Evolutionary conservation across 2,797 vertebrate species (phyloP), one percentile per base, ranked within the genome.

Genomic region (Todus mexicanus): DNA sequence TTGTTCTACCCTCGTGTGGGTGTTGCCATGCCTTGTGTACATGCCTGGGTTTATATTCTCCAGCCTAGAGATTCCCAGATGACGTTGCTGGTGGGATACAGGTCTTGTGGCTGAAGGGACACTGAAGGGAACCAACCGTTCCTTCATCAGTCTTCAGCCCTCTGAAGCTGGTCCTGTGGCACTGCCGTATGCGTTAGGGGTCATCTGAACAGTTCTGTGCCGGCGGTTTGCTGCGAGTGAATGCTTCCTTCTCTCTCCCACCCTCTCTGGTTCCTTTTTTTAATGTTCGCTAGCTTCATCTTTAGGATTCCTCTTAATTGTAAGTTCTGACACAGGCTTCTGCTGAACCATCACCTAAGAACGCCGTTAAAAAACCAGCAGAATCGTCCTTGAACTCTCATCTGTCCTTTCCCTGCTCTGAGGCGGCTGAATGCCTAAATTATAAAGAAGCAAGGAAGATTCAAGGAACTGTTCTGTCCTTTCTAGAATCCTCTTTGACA

Each of bases 101-200:
- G 4, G 60, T 15, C 53, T 20, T 10, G 15, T 7, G 35, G 33
- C 40, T 38, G 43, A 37, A 54, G 61, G n/a, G 45, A 31, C 26
- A 2, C 23, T 20, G 56, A 25, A 40, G 31, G 48, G 47, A 60
- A 31, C 56, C 0, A 0, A 29, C 57, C 0, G 0, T 22, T 70
- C 23, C 54, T 38, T 33, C 53, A 0, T 27, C 54, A 23, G 17
- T 35, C 35, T 50, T 20, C n/a, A 56, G 51, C 26, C 31, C 63
- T 35, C 27, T 48, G 63, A 37, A 15, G 31, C 50, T 10, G 60
- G 51, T 26, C 72, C 51, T 45, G 57, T 17, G 35, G n/a, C 2
- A 15, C 43, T 68, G 33, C 63, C 5, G 1, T 33, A n/a, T n/a
- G n/a, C n/a, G n/a, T n/a, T n/a, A n/a, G n/a, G 2, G 1, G 61